Percentiles rank a stretch among this genome's conserved stretches.
Evolutionary conservation across 2,113 vertebrate genomes (phyloP).

Genomic region (Reinhardtius hippoglossoides): DNA sequence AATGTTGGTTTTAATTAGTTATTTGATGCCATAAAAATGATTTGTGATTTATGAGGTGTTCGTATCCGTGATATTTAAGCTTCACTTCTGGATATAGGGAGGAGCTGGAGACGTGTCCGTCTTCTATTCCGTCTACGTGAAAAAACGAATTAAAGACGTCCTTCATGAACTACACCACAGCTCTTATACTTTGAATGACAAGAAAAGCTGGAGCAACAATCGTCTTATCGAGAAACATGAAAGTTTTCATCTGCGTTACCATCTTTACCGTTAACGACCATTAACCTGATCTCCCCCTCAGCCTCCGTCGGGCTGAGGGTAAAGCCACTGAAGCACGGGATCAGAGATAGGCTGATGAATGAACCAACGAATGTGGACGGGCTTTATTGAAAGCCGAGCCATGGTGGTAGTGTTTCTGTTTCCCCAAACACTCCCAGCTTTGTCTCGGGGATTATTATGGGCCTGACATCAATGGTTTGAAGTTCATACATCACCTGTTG

Average conservation of each 20-base stretch:
- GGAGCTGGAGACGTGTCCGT: no score
- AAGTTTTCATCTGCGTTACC: constrained; percentile 47
- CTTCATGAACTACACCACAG: not conserved
- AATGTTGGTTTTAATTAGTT: no score
- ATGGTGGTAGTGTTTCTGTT: constrained; percentile 79
- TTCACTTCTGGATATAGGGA: no score
- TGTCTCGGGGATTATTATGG: constrained; percentile 59
- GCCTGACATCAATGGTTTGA: constrained; percentile 68
- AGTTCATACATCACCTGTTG: constrained; percentile 61
- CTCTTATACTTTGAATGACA: constrained; percentile 22
- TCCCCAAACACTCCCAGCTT: constrained; percentile 66
- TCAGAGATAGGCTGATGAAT: constrained; percentile 64
- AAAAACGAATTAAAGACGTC: not conserved
- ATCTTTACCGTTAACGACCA: constrained; percentile 62
- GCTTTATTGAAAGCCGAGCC: constrained; percentile 70
- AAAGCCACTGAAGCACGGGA: constrained; percentile 70
- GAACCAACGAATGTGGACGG: constrained; percentile 58
- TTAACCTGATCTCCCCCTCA: constrained; percentile 71
- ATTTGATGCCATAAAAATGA: no score
- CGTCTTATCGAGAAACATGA: constrained; percentile 47
- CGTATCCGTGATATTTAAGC: no score
- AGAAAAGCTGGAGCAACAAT: constrained; percentile 16
- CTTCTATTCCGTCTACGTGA: no score
- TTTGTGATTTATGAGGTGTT: no score
- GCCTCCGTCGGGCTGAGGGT: constrained; percentile 61